Base-by-base conservation (phyloP, 2,113 vertebrate genomes). In the Takifugu bimaculatus region DNA sequence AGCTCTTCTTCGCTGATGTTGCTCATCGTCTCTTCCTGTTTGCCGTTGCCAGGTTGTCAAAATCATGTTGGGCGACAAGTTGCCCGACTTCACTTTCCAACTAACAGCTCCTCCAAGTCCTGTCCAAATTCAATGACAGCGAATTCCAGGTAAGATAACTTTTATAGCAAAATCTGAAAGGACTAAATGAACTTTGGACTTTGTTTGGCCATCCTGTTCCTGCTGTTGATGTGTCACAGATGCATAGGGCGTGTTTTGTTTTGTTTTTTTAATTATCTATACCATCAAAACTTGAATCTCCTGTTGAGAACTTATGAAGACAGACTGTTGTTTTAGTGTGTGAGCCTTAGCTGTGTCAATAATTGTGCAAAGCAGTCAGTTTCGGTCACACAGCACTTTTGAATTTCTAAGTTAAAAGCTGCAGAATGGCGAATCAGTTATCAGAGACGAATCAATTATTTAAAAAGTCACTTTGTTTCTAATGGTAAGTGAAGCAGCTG, bases 361-460 rank as follows among this genome's bases (percentile, higher is more conserved):
- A 39, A 39, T 69, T 84, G 64, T 72, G 71, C 77, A 74, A 74
- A 50, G 68, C 60, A 58, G 69, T 55, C 67, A 80, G 75, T 80
- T 53, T 63, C 47, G 78, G 79, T 87, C 81, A 88, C 80, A 72
- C 60, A 50, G 70, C 84, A 76, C 77, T 82, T 77, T 60, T 64
- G 63, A 78, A 67, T 82, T 71, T 65, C 65, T 59, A 70, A 73
- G 70, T 70, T 60, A 75, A 82, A 28, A 62, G 58, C 59, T 51
- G 48, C 68, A 60, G 45, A 32, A 65, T 68, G 65, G 54, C 68
- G 64, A 20, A 20, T 20, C 20, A 20, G 20, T 20, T 20, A 20
- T 20, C 20, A 20, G 20, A 20, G 20, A 20, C 20, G 20, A 20
- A 20, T 20, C 20, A 20, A 20, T 20, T 20, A 20, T 20, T 20